Base-by-base conservation (phyloP, 2,113 vertebrate genomes). In the Crotophaga sulcirostris region DNA sequence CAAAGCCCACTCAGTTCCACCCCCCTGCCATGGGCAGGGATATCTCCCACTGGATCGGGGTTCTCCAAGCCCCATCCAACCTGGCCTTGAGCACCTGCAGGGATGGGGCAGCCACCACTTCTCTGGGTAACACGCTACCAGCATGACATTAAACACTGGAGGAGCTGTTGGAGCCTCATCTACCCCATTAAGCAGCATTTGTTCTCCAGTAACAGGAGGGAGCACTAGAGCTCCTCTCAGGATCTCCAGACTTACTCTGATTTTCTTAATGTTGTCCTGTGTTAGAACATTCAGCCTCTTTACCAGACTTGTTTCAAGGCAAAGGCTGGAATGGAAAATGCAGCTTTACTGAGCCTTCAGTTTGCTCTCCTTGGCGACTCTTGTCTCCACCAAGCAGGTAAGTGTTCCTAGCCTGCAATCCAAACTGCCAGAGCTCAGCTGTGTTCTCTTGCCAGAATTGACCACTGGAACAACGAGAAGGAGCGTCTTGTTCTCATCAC, bases 401-500 rank as follows among this genome's bases (percentile, higher is more conserved):
- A 5, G 29, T 24, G 36, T 13, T 88, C 29, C 44, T 13, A 52
- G 60, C 26, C 64, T 19, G 12, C 7, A 18, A 8, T 15, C 63
- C 21, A 15, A 63, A 10, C 25, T 3, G 4, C 75, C 40, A 2
- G 29, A 60, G 42, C 33, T 55, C 42, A 3, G 14, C 4, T 0
- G 0, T 15, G 33, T 63, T 78, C 2, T 23, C 64, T 86, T 16
- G 13, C 60, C 95, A 99, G 99, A 92, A 95, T 99, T 10, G 99
- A 99, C 93, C 99, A 99, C 95, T 99, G 99, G 99, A 99, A 99
- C 98, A 99, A 99, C 0, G 99, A 99, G 90, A 99, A 98, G 97
- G 99, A 99, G 84, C 98, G 98, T 18, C 98, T 99, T 10, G 98
- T 99, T 72, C 98, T 99, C 8, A 98, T 99, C 93, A 99, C 99